Evolutionary conservation across 1,140 invertebrate species (phyloP).

Genomic region (Ceratina japonica): DNA sequence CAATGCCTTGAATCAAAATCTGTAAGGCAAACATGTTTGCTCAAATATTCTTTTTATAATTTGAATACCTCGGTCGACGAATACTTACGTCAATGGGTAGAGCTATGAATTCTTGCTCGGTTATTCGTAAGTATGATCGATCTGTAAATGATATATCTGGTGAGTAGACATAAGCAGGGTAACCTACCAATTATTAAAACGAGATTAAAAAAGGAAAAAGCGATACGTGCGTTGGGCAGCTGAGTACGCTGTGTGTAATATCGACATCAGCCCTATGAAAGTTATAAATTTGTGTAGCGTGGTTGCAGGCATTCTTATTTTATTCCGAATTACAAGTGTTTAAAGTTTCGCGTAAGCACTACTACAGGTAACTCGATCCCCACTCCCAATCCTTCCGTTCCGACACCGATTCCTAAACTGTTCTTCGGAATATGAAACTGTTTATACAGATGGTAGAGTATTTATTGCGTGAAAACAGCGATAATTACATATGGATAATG

Average conservation of each 20-base stretch:
- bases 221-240: slow-evolving; percentile 90
- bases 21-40: slow-evolving; percentile 77
- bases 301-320: slow-evolving; percentile 78
- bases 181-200: slow-evolving; percentile 30
- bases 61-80: not conserved
- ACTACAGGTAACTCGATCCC: not conserved
- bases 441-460: no score
- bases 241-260: slow-evolving; percentile 93
- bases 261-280: slow-evolving; percentile 86
- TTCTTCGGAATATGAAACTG: not conserved
- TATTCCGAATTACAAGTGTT: slow-evolving; percentile 3
- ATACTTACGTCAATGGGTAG: slow-evolving; percentile 91
- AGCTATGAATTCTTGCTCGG: slow-evolving; percentile 91
- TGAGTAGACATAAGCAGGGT: not conserved
- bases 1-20: slow-evolving; percentile 93
- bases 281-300: slow-evolving; percentile 86
- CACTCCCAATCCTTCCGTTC: not conserved
- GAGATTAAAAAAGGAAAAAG: not conserved
- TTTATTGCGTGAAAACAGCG: no score
- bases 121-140: slow-evolving; percentile 92
- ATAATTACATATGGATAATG: no score
- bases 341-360: no score
- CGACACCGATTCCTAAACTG: no score
- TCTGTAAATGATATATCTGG: slow-evolving; percentile 81
- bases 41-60: not conserved